phyloP scores from a whole-genome alignment of 2,888 invertebrate species.

The Balanococcus diminutus region DNA sequence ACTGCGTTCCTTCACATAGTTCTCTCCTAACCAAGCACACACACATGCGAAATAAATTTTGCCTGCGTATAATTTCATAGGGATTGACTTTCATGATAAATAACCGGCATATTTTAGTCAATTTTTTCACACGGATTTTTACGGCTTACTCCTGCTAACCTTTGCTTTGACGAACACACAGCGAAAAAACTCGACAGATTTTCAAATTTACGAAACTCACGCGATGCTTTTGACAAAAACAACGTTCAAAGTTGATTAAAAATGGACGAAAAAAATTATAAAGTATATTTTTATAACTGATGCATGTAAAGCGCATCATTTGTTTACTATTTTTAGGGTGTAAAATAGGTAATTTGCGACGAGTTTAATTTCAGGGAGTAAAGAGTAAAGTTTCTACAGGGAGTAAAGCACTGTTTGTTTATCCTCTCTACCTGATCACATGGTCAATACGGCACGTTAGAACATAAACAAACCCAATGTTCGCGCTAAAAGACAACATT shows the following conservation, averaged over 20 bases:
- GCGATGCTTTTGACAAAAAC: background rate
- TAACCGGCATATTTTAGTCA: background rate
- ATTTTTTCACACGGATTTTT: background rate
- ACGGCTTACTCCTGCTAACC: background rate
- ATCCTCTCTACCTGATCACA: no score
- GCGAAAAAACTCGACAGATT: background rate
- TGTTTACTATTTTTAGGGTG: no score
- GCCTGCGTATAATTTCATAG: background rate
- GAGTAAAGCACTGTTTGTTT: no score
- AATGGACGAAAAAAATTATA: background rate
- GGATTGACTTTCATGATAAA: background rate
- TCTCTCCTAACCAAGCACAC: background rate
- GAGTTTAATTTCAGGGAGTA: background rate
- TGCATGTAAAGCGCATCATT: no score
- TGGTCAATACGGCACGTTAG: no score
- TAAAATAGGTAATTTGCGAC: no score
- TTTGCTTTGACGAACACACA: background rate
- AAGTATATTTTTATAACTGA: no score
- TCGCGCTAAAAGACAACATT: no score
- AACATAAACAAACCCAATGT: no score
- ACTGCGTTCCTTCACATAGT: background rate
- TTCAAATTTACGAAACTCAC: background rate
- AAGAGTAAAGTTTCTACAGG: no score
- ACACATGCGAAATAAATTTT: background rate
- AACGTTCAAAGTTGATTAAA: background rate